phyloP scores from a whole-genome alignment of 2,888 invertebrate species.

The Eupithecia subumbrata region DNA sequence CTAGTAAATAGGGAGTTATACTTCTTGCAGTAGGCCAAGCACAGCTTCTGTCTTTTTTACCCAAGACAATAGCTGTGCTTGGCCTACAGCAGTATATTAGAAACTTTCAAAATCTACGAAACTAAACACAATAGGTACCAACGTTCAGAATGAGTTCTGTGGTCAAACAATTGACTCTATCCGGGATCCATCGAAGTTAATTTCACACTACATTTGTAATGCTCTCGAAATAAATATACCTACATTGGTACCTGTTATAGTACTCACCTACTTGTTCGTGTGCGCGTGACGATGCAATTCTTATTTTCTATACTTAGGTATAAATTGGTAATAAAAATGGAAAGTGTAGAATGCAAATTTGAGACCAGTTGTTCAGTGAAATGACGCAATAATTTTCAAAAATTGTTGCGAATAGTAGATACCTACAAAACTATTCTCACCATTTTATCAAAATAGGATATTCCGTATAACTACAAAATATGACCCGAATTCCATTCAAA shows the following conservation, averaged over 20 bases:
- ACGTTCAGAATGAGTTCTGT: constrained; percentile 74
- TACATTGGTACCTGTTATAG: constrained; percentile 24
- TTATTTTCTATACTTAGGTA: background rate
- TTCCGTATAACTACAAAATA: background rate
- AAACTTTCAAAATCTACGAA: constrained; percentile 2
- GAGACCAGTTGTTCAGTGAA: background rate
- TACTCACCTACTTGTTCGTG: constrained; percentile 50
- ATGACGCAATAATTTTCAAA: background rate
- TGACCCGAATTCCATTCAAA: background rate
- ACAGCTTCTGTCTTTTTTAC: background rate
- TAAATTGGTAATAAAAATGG: constrained; percentile 1
- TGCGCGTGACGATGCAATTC: constrained; percentile 56
- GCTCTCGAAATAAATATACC: constrained; percentile 48
- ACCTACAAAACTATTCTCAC: background rate
- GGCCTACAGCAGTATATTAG: background rate
- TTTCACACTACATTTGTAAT: constrained; percentile 76
- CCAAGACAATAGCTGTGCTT: background rate
- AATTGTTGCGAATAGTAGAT: background rate
- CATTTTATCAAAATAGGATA: background rate
- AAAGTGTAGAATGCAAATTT: constrained; percentile 1
- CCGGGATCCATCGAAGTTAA: constrained; percentile 62
- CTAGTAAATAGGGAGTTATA: background rate
- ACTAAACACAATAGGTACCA: background rate
- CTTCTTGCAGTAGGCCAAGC: background rate
- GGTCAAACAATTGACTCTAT: constrained; percentile 75